Evolutionary conservation across 2,888 invertebrate species (phyloP), one percentile per base, ranked within the genome.

Genomic region (Chloroclystis v-ata): DNA sequence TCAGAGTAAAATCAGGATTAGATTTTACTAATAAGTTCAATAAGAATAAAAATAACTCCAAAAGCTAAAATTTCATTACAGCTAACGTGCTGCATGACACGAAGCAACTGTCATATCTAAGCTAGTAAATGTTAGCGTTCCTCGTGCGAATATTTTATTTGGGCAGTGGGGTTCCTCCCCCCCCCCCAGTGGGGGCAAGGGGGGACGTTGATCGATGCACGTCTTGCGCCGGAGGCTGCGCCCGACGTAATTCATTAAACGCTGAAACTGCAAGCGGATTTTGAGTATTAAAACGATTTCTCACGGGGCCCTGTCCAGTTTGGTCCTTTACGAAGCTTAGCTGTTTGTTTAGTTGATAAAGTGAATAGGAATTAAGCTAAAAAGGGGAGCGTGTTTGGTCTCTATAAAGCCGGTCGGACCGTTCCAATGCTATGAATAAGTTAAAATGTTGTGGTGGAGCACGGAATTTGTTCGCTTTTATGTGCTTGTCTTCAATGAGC

Each of bases 151-250:
- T 85, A 82, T 84, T 83, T 84, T 86, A 86, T 86, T 86, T 86
- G 86, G 85, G 79, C 84, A 83, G 82, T 75, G 69, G 78, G 75
- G 78, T 64, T 69, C 65, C 78, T 80, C 78, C 79, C 75, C 71
- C 65, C 54, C 65, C 60, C 59, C 53, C 13, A 47, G 57, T 68
- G 61, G 62, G 63, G 63, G 65, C 63, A 46, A 63, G 63, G 46
- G 78, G 79, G 83, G 89, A 89, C 89, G 88, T 90, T 90, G 90
- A 90, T 90, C 90, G 89, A 90, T 90, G 89, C 89, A 89, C 89
- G 89, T 90, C 89, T 89, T 89, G 89, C 89, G 88, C 89, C 88
- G 84, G 89, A 84, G 87, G 84, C 85, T 85, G 89, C 86, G 83
- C 78, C 83, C 86, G 79, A 83, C 84, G 86, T 87, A 86, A 87